Conservation (phyloP, 1,140 invertebrate genomes). For the Paraescarpia echinospica region DNA sequence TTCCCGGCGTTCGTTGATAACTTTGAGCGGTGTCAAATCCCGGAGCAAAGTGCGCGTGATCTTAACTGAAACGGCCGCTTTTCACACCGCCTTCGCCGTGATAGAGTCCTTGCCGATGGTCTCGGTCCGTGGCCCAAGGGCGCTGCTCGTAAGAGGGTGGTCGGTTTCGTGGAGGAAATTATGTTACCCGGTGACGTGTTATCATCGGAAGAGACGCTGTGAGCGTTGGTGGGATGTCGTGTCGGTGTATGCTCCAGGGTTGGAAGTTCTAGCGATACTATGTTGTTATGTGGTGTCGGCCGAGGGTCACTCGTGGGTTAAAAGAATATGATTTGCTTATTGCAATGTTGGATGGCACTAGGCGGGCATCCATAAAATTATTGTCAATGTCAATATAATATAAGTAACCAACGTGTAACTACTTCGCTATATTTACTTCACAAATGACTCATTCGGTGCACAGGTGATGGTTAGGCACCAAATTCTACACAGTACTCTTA, state of each 20-base stretch:
- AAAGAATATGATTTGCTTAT: background rate
- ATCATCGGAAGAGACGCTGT: background rate
- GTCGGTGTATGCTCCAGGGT: background rate
- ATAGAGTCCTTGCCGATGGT: background rate
- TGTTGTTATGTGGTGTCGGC: background rate
- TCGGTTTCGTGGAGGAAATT: background rate
- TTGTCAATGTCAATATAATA: too few species aligned
- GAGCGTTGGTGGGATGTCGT: background rate
- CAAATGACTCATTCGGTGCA: too few species aligned
- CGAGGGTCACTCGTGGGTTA: too few species aligned
- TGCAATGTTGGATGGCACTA: background rate
- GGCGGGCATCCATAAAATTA: background rate
- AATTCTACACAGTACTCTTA: background rate
- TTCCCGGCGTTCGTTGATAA: background rate
- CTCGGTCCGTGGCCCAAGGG: background rate
- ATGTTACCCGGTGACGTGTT: background rate
- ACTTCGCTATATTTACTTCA: too few species aligned
- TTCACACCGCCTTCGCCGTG: background rate
- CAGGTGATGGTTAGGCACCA: background rate
- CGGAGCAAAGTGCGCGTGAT: constrained; percentile 3
- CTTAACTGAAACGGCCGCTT: background rate
- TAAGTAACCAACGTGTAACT: too few species aligned
- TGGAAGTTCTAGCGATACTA: background rate
- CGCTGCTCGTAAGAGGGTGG: background rate
- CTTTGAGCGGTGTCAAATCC: background rate